phyloP scores from a whole-genome alignment of 2,113 vertebrate genomes.

The Suricata suricatta region DNA sequence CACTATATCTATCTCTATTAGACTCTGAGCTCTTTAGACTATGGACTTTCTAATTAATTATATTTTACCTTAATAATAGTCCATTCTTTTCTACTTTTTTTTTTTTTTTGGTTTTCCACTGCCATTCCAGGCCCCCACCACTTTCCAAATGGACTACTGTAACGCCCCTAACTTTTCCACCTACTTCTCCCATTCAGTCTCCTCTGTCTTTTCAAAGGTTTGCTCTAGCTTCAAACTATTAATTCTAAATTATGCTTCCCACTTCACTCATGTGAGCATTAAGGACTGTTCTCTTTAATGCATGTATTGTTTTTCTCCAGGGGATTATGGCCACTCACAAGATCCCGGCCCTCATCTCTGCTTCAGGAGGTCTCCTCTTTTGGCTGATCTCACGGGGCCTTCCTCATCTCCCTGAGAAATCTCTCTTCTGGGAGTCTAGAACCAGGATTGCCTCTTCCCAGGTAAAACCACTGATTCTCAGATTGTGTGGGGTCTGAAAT shows the following conservation, averaged over 20 bases:
- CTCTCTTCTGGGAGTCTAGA: neutral
- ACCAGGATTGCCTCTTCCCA: neutral
- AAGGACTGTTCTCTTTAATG: neutral
- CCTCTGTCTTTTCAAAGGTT: neutral
- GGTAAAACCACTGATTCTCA: neutral
- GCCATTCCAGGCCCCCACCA: neutral
- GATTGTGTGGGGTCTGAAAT: neutral
- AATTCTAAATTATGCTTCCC: neutral
- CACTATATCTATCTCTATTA: neutral
- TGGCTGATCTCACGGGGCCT: neutral
- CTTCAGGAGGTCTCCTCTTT: neutral
- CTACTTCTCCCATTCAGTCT: neutral
- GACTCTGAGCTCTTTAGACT: neutral
- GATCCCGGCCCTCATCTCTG: neutral
- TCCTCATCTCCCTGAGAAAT: neutral
- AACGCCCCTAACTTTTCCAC: neutral
- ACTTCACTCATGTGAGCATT: neutral
- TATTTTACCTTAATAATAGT: neutral
- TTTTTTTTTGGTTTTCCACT: neutral
- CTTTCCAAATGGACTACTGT: too few species aligned
- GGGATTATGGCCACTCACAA: neutral
- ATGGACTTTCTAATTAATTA: neutral
- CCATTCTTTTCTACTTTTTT: too few species aligned
- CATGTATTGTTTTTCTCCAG: neutral
- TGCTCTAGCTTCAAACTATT: neutral